phyloP scores from a whole-genome alignment of 2,888 invertebrate species.

The Sialis lutaria region DNA sequence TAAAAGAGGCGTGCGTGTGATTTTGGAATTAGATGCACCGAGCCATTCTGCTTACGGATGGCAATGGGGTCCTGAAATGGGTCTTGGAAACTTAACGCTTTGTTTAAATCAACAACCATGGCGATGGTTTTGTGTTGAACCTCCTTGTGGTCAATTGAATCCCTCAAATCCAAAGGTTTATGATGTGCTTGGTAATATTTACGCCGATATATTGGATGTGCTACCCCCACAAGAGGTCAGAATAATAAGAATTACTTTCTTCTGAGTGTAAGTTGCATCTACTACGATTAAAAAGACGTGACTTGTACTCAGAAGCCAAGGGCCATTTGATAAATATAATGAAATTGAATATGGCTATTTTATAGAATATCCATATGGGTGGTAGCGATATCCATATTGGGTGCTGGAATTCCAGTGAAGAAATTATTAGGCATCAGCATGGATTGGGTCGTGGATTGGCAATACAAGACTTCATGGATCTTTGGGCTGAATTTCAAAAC shows the following conservation, averaged over 20 bases:
- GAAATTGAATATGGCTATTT: too few relatives aligned
- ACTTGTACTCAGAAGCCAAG: too few relatives aligned
- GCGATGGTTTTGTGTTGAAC: constrained; percentile 54
- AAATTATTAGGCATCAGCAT: constrained; percentile 46
- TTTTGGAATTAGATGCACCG: constrained; percentile 81
- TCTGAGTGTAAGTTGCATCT: too few relatives aligned
- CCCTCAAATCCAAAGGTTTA: constrained; percentile 57
- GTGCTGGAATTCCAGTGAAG: constrained; percentile 61
- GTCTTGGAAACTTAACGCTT: constrained; percentile 44
- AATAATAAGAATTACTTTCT: too few relatives aligned
- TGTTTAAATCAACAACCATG: constrained; percentile 51
- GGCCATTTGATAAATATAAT: too few relatives aligned
- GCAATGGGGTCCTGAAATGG: constrained; percentile 55
- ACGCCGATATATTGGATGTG: constrained; percentile 42
- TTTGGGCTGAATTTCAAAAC: constrained; percentile 62
- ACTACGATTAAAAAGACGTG: too few relatives aligned
- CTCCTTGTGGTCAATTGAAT: constrained; percentile 75
- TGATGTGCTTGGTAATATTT: constrained; percentile 45
- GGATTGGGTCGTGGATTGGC: constrained; percentile 35
- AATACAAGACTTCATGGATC: constrained; percentile 40
- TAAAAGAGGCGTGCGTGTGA: constrained; percentile 61
- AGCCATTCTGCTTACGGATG: constrained; percentile 74
- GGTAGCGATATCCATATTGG: constrained; percentile 62
- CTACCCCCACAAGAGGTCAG: constrained; percentile 32
- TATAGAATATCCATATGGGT: constrained; percentile 56